These are phyloP conservation scores for Himalopsyche japonica DNA, from an alignment of 2,888 invertebrate species.

Conservation along the genomic window DNA sequence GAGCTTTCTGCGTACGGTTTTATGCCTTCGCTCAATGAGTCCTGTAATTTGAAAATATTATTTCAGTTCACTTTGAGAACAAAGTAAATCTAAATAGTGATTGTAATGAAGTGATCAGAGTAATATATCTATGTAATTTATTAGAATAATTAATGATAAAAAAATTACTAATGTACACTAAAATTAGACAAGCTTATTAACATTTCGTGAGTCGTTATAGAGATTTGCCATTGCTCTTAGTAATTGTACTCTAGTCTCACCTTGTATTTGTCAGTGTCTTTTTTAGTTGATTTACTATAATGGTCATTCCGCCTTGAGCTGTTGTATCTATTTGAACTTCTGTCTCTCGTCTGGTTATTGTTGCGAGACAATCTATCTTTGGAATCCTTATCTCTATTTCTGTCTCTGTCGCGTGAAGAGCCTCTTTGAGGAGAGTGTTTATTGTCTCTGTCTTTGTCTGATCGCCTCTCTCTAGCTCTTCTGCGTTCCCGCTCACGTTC, in stretches of 20 bases:
- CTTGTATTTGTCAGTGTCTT: slow-evolving; percentile 62
- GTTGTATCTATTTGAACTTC: slow-evolving; percentile 43
- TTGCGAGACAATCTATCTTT: slow-evolving; percentile 49
- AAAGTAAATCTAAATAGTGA: too few species aligned
- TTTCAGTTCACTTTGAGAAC: background rate
- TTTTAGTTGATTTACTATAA: slow-evolving; percentile 47
- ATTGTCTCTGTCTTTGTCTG: slow-evolving; percentile 46
- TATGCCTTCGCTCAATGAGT: slow-evolving; percentile 79
- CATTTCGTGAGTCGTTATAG: too few species aligned
- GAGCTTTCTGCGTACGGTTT: slow-evolving; percentile 69
- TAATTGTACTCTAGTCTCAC: slow-evolving; percentile 6
- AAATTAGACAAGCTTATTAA: too few species aligned
- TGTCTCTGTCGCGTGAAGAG: slow-evolving; percentile 40
- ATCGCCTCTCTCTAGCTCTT: slow-evolving; percentile 44
- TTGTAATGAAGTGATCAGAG: too few species aligned
- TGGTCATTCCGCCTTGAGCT: slow-evolving; percentile 45
- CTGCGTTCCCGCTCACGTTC: slow-evolving; percentile 37
- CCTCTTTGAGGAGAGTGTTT: slow-evolving; percentile 45
- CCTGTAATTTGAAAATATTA: slow-evolving; percentile 48
- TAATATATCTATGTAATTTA: too few species aligned
- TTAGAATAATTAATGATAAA: too few species aligned
- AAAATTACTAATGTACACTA: too few species aligned
- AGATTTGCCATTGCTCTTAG: too few species aligned
- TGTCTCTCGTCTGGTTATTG: slow-evolving; percentile 50
- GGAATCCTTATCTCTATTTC: slow-evolving; percentile 44